phyloP scores from a whole-genome alignment of 2,113 vertebrate species.

The Uropsilus gracilis region DNA sequence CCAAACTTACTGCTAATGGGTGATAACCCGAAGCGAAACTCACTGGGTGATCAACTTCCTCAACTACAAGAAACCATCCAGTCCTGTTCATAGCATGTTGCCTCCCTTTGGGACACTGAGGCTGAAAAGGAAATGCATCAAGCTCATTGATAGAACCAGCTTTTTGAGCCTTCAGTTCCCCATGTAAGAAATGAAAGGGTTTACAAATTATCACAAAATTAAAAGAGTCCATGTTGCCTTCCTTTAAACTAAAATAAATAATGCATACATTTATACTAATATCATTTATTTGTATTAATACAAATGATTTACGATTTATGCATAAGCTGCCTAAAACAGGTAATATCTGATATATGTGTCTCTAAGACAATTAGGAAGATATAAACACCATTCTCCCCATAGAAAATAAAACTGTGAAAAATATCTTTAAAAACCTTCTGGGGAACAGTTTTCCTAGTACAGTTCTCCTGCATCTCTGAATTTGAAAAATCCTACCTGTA shows the following conservation, averaged over 20 bases:
- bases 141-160: not conserved
- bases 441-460: not conserved
- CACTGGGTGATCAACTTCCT: not conserved
- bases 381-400: not conserved
- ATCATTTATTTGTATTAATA: not conserved
- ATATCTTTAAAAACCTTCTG: not conserved
- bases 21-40: not conserved
- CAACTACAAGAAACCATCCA: not conserved
- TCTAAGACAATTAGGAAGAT: not conserved
- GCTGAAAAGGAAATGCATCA: not conserved
- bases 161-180: not conserved
- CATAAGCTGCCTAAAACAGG: not conserved
- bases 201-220: constrained; percentile 3
- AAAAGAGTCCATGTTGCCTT: not conserved
- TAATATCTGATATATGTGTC: not conserved
- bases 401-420: constrained; percentile 40
- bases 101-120: not conserved
- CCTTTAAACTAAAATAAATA: not conserved
- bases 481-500: constrained; percentile 9
- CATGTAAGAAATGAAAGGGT: not conserved
- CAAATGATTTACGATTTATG: not conserved
- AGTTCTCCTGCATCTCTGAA: not conserved
- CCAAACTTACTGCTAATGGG: not conserved
- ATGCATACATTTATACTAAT: too few relatives aligned
- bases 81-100: not conserved